These are phyloP conservation scores for Prosapia bicincta DNA, from an alignment of 2,888 invertebrate species.

Conservation along the genomic window DNA sequence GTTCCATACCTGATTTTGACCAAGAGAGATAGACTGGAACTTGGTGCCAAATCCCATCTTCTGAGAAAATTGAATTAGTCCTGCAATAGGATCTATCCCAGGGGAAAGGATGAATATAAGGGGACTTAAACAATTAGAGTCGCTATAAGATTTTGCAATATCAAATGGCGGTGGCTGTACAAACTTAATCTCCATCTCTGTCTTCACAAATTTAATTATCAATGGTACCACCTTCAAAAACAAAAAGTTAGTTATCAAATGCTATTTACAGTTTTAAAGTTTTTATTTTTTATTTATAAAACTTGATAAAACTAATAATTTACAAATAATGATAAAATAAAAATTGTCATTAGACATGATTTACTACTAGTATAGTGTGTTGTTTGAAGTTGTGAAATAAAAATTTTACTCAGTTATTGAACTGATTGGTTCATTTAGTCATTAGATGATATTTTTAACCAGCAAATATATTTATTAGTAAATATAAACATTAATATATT, in stretches of 20 bases:
- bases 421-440: too few relatives aligned
- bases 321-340: too few relatives aligned
- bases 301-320: too few relatives aligned
- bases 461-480: too few relatives aligned
- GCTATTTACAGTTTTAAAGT: too few relatives aligned
- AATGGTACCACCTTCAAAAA: slow-evolving; percentile 47
- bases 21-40: slow-evolving; percentile 72
- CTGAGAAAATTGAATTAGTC: slow-evolving; percentile 72
- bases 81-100: slow-evolving; percentile 78
- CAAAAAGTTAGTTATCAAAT: not conserved
- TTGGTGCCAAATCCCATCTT: slow-evolving; percentile 60
- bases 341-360: too few relatives aligned
- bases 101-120: slow-evolving; percentile 78
- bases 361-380: too few relatives aligned
- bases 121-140: slow-evolving; percentile 71
- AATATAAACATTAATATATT: not conserved
- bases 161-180: slow-evolving; percentile 77
- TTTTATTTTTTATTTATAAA: too few relatives aligned
- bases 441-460: too few relatives aligned
- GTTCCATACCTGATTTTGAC: slow-evolving; percentile 72
- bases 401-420: too few relatives aligned
- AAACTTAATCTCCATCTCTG: slow-evolving; percentile 67
- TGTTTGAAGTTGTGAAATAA: too few relatives aligned
- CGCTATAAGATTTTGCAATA: slow-evolving; percentile 68
- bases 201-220: slow-evolving; percentile 59